phyloP scores from a whole-genome alignment of 2,113 vertebrate genomes.

The Lynx canadensis region DNA sequence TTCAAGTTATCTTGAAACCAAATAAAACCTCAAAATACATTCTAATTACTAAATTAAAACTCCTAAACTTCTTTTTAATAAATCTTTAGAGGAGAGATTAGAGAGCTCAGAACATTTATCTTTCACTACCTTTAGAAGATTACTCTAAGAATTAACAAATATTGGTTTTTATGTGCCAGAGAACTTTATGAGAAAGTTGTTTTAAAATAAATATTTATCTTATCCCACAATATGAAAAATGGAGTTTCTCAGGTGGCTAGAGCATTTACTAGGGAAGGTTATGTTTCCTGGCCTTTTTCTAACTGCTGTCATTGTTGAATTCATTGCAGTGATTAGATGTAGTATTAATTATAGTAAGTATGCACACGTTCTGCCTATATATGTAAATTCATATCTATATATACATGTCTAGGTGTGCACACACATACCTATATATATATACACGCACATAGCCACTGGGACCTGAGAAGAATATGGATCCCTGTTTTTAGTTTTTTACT shows the following conservation, averaged over 20 bases:
- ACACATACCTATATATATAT: no score
- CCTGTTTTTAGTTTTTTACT: not conserved
- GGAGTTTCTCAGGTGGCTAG: not conserved
- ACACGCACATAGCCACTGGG: not conserved
- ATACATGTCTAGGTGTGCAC: not conserved
- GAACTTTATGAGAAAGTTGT: not conserved
- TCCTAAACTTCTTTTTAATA: not conserved
- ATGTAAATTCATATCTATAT: not conserved
- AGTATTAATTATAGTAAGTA: not conserved
- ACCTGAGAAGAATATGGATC: not conserved
- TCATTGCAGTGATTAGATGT: not conserved
- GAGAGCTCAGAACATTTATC: not conserved
- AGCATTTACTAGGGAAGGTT: not conserved
- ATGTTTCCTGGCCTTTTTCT: not conserved
- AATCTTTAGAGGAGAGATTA: slow-evolving; percentile 38
- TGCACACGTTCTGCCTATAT: not conserved
- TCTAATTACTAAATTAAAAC: not conserved
- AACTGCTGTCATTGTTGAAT: not conserved
- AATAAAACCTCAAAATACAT: not conserved
- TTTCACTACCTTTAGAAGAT: not conserved
- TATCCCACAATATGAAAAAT: not conserved
- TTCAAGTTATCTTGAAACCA: slow-evolving; percentile 28
- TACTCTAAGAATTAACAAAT: not conserved
- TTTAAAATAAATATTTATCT: slow-evolving; percentile 46
- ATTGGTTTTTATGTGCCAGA: not conserved